Base-by-base conservation (phyloP, 2,888 invertebrate genomes). In the Platynereis dumerilii region DNA sequence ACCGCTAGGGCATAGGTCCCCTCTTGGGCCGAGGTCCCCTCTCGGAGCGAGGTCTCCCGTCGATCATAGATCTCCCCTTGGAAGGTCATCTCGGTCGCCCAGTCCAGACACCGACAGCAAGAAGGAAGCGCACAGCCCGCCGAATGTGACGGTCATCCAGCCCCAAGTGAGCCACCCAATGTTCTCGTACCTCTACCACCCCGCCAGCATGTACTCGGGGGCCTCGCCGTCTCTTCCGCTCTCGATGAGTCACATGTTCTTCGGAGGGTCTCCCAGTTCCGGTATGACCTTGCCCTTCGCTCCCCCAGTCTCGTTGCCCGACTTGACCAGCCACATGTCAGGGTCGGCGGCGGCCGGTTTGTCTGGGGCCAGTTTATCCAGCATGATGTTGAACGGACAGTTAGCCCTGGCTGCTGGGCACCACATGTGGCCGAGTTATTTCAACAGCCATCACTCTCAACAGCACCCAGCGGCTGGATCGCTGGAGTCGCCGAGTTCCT, bases 131-230 rank as follows among this genome's bases (percentile, higher is more conserved):
- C 28, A 54, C 22, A 58, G 78, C 72, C 81, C 83, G 27, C 95
- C 95, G 24, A 96, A 96, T 86, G 94, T 95, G 70, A 94, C 94
- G 39, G 91, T 96, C 48, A 74, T 81, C 39, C 96, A 95, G 59
- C 95, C 95, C 48, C 78, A 80, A 2, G 94, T 94, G 55, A 91
- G 94, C 56, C 95, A 95, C 80, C 94, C 94, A 5, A 87, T 92
- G 81, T 87, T 96, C 81, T 95, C 96, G 74, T 96, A 96, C 87
- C 90, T 96, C 61, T 96, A 95, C 85, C 94, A 74, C n/a, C 71
- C 90, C 58, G 93, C 93, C 39, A 73, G 72, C 65, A 87, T 95
- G 71, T 95, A 94, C 86, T 92, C 84, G 12, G 69, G 73, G 56
- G 92, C 79, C 42, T 74, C 74, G 27, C 69, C 79, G 42, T 80